Conservation (phyloP, 2,113 vertebrate genomes). For the Gobius niger region DNA sequence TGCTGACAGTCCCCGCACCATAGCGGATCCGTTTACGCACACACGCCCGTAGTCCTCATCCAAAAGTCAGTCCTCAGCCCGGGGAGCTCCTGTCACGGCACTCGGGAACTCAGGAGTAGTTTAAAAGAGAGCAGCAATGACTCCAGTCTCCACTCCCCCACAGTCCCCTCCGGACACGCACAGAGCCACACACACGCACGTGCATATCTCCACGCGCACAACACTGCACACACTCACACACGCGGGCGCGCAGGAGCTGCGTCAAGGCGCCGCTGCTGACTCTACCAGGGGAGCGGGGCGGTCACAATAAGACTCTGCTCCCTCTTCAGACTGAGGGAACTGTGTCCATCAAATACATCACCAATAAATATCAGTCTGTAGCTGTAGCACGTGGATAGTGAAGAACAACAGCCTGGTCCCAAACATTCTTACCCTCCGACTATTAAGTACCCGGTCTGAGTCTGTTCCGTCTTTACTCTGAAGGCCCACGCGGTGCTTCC, state of each 20-base stretch:
- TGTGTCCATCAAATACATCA: neutral
- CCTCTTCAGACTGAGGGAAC: neutral
- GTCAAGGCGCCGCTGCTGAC: slow-evolving; percentile 18
- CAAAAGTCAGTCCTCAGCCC: slow-evolving; percentile 30
- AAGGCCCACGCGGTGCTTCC: no score
- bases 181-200: neutral
- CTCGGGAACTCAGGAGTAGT: slow-evolving; percentile 57
- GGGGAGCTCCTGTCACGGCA: slow-evolving; percentile 19
- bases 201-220: slow-evolving; percentile 13
- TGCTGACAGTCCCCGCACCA: slow-evolving; percentile 40
- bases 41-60: slow-evolving; percentile 28
- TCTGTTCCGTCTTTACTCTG: no score
- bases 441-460: no score
- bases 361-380: neutral
- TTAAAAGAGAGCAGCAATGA: slow-evolving; percentile 64
- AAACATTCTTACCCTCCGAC: no score
- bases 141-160: slow-evolving; percentile 65
- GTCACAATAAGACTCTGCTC: slow-evolving; percentile 50
- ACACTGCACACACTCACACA: slow-evolving; percentile 6
- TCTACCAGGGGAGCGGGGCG: neutral
- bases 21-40: slow-evolving; percentile 33
- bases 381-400: no score
- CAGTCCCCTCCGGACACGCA: slow-evolving; percentile 34
- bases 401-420: no score
- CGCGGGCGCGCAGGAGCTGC: neutral